Evolutionary conservation across 2,113 vertebrate genomes (phyloP), one percentile per base, ranked within the genome.

Genomic region (Bettongia penicillata): DNA sequence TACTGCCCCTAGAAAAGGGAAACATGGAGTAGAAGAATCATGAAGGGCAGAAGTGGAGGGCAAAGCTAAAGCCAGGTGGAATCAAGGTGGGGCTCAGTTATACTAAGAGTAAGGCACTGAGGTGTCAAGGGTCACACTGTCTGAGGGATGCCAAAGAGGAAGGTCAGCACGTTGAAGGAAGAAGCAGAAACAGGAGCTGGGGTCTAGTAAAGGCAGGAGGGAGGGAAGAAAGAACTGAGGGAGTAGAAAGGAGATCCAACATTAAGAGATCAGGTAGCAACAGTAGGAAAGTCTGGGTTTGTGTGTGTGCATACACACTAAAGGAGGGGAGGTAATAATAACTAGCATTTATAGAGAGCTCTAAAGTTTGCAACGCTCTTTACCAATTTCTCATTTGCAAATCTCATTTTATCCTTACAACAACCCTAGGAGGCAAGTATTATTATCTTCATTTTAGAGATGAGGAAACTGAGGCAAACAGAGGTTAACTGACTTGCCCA

Each of bases 1-100:
- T 90, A 97, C 94, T 14, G 97, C 97, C 95, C 96, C 98, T 98
- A 94, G 68, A 28, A 96, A 55, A 93, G 0, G 47, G 93, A 43
- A 91, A 48, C 49, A 22, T 31, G 53, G 53, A 53, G 50, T 8
- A 43, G n/a, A 84, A 43, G 16, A 84, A 19, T 43, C 37, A 84
- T n/a, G 6, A 43, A 84, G 68, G 31, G n/a, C n/a, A 84, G 68
- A 43, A 84, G 16, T 7, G 3, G 19, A 84, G 68, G n/a, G 68
- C 68, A 84, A 43, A 84, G n/a, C 1, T 84, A 84, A 84, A 22
- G 37, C n/a, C n/a, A 84, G 68, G 19, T 84, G n/a, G n/a, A 43
- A 43, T 43, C n/a, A 23, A 84, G n/a, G 19, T 43, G 19, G n/a
- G 68, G 37, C 68, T 84, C 19, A 43, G 7, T n/a, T 84, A 84